Base-by-base conservation (phyloP, 2,888 invertebrate species). In the Chrysomela aeneicollis region DNA sequence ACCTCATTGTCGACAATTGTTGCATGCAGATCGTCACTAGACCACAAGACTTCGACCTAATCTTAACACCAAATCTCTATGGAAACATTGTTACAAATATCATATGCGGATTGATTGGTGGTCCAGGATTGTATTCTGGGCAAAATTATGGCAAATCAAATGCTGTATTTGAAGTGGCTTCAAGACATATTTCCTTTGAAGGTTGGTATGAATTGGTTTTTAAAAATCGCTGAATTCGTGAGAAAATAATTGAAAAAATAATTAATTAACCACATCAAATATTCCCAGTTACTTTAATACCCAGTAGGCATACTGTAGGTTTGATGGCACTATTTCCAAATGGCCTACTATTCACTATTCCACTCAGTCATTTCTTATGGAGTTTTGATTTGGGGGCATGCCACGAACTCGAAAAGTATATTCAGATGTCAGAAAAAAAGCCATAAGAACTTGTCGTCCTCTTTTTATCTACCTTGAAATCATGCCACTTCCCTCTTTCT, bases 51-150 rank as follows among this genome's bases (percentile, higher is more conserved):
- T 81, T 81, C 57, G 81, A 81, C 61, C 68, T 82, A 3, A 65
- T 82, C 1, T 42, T 82, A 15, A 75, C 76, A 22, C 78, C 81
- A 1, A 82, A 82, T 73, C 68, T 82, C 26, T 80, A 80, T 62
- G 82, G 81, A 12, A 77, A 73, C 52, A 73, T 79, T 17, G 52
- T 81, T 2, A 73, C 76, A 1, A 80, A 78, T 66, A 76, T 80
- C 4, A 67, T 79, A 12, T 77, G 78, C 57, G 81, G 81, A 1
- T 57, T 81, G 32, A 71, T 73, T 0, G 81, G 82, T 19, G 80
- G 81, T 37, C 71, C 78, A 37, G 80, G 79, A 17, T 64, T 81
- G 19, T 72, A 73, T 52, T 72, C 78, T 4, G 79, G 78, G 18
- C 67, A 68, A 22, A 81, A 81, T 68, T 79, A 73, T 57, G 78